Evolutionary conservation across 2,888 invertebrate genomes (phyloP), one percentile per base, ranked within the genome.

Genomic region (Carterocephalus palaemon): DNA sequence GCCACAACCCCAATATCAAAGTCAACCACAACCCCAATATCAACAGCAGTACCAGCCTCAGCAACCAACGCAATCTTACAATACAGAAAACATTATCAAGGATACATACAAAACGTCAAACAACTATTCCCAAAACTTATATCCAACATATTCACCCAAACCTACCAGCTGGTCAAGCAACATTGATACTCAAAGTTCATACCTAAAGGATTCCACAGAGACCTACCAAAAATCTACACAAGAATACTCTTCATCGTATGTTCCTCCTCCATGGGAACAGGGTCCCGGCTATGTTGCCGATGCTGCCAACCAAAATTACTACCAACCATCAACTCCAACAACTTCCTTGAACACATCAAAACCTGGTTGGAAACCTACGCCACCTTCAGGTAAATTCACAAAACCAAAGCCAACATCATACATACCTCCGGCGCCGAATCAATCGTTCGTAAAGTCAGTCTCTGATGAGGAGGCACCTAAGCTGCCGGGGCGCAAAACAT

Each of bases 181-280:
- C 38, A 58, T 68, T 20, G 62, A 57, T 17, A 75, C 67, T 48
- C 79, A 75, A 51, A 80, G 73, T 54, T 72, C 72, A 19, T 70
- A 61, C 28, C 43, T 51, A n/a, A 67, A 58, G 43, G 72, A 75
- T 29, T 57, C 69, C 4, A 59, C 71, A 40, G 74, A 83, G 48
- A 72, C 52, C 24, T 83, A 78, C 48, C 70, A 80, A 50, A 70
- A 69, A 38, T 59, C 72, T n/a, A 58, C 71, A 38, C 78, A 78
- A 39, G 72, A 78, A 43, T 74, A 74, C 52, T 72, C 80, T 12
- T 71, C 83, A 6, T 75, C 79, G 15, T 86, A 86, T 48, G 82
- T 86, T 3, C 86, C 86, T 42, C 86, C 86, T 23, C 86, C 86
- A 6, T 86, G 86, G 86, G 86, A 86, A 56, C 85, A 85, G 51